Evolutionary conservation across 2,113 vertebrate species (phyloP), one percentile per base, ranked within the genome.

Genomic region (Scomber scombrus): DNA sequence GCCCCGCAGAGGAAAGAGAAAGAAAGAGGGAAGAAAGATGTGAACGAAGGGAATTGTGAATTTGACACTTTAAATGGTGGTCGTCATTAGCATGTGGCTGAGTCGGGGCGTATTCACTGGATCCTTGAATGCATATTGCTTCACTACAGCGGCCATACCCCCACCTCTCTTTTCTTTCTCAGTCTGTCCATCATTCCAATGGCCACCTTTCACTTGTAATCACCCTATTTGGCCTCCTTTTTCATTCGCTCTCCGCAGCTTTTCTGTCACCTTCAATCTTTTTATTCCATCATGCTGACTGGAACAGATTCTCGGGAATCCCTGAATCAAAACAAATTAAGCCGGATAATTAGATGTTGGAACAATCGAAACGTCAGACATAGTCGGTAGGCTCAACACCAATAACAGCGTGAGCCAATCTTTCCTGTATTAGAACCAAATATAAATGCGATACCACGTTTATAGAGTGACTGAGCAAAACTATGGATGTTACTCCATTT

Each of bases 61-160:
- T 94, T 89, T 94, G 93, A 93, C 90, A 91, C 90, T 80, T 93
- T 91, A 94, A 95, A 94, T 94, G 88, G 92, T 88, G 81, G 70
- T 73, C 60, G 46, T 92, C 85, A 95, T 95, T 95, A 94, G 95
- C 94, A 93, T 95, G 94, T 91, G 88, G 85, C 79, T 89, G 90
- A 68, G 69, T 86, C 55, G 64, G 80, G 82, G 18, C 72, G 91
- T 86, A 93, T 95, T 95, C 93, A 94, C 63, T 60, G 55, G 82
- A 65, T 85, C 15, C 78, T 81, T 95, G 93, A 94, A 95, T 93
- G 86, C 64, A 77, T 89, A 80, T 89, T 83, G 87, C 88, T 79
- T 82, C 78, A 40, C 83, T 26, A 51, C 71, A 58, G 76, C 54
- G 78, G 67, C 78, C 82, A 40, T 71, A 55, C 67, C 80, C 88